These are phyloP conservation scores for Tenualosa ilisha DNA, from an alignment of 2,797 vertebrate species.

Conservation along the genomic window DNA sequence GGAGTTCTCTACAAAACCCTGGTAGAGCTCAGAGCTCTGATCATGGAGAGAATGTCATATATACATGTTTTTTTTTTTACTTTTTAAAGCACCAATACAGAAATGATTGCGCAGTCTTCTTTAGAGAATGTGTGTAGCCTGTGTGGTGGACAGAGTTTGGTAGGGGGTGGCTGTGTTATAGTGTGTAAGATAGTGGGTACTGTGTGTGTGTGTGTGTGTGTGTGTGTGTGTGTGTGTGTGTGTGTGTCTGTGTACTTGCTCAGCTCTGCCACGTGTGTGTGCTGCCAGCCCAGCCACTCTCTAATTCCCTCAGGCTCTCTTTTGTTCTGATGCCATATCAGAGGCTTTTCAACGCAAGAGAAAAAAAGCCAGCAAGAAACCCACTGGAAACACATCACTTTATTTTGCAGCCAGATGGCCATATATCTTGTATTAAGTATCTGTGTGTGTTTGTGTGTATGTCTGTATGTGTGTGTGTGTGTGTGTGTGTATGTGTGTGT, in stretches of 20 bases:
- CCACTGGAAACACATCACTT: background rate
- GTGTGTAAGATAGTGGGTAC: background rate
- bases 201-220: background rate
- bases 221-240: slow-evolving; percentile 20
- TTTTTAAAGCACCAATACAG: background rate
- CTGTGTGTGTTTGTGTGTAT: background rate
- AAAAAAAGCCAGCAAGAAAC: slow-evolving; percentile 3
- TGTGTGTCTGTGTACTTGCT: slow-evolving; percentile 8
- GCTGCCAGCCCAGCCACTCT: slow-evolving; percentile 11
- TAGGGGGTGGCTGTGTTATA: background rate
- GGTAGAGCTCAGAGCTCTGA: background rate
- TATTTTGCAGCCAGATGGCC: background rate
- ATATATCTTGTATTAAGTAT: background rate
- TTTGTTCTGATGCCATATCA: slow-evolving; percentile 14
- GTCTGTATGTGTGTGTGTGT: background rate
- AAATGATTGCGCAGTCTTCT: background rate
- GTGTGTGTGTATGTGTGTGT: too few species aligned
- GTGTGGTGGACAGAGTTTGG: background rate
- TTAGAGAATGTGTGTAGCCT: background rate
- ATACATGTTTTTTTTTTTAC: background rate
- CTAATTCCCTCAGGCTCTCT: background rate
- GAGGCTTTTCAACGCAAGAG: background rate
- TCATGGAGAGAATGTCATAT: background rate
- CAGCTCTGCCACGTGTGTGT: background rate
- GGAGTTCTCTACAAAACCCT: background rate